phyloP scores from a whole-genome alignment of 2,797 vertebrate genomes.

The Premnoplex brunnescens region DNA sequence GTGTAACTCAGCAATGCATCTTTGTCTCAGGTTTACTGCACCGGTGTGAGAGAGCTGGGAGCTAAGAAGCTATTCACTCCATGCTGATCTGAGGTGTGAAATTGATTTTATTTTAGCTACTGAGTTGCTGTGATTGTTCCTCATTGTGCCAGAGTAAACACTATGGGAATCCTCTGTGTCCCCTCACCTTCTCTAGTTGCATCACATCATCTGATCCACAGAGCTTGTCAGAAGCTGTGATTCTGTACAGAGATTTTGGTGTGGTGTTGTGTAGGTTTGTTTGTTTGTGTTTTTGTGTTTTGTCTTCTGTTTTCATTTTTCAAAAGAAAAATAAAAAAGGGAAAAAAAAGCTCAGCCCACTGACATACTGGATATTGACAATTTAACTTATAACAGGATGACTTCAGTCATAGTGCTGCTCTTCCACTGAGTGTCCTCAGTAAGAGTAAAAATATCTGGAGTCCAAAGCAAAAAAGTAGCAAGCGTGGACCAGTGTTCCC shows the following conservation, averaged over 20 bases:
- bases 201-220: not conserved
- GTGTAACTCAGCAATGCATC: not conserved
- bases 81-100: not conserved
- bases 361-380: not conserved
- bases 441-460: not conserved
- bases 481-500: not conserved
- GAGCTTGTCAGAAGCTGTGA: not conserved
- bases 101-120: not conserved
- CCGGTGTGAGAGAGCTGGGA: not conserved
- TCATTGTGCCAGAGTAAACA: not conserved
- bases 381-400: not conserved
- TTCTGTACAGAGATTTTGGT: not conserved
- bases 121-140: not conserved
- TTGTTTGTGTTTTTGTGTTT: not conserved
- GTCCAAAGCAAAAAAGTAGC: not conserved
- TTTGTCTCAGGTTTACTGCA: not conserved
- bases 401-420: not conserved
- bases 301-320: not conserved
- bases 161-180: not conserved
- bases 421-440: not conserved
- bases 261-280: not conserved
- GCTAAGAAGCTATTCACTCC: not conserved
- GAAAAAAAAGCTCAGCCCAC: accelerated
- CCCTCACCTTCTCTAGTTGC: not conserved
- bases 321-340: accelerated